A percentile compares a stretch with the other conserved stretches of the same genome.
Conservation (phyloP, 2,888 invertebrate species). For the Oscheius sp. region DNA sequence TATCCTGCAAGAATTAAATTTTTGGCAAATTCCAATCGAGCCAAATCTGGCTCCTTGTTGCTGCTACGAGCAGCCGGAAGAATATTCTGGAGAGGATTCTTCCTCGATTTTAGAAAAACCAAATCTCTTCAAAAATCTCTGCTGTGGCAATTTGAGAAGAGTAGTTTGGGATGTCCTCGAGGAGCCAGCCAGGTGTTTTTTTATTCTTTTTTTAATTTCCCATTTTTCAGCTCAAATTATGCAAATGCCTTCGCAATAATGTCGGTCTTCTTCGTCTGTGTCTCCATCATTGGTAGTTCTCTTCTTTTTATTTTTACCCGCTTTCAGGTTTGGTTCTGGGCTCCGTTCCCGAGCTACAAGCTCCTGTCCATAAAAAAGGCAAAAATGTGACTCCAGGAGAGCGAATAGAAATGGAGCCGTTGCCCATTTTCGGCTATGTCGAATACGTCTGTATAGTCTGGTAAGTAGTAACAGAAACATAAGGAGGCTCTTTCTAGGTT, state of each 20-base stretch:
- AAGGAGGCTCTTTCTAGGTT: constrained; percentile 67
- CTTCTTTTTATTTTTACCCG: too few relatives aligned
- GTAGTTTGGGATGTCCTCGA: constrained; percentile 62
- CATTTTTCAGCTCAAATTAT: constrained; percentile 50
- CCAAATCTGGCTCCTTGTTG: constrained; percentile 56
- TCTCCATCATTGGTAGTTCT: constrained; percentile 64
- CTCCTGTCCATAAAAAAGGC: constrained; percentile 27
- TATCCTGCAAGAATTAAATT: constrained; percentile 72
- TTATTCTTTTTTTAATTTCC: neutral
- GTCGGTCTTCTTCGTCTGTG: constrained; percentile 62
- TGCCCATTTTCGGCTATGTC: constrained; percentile 53
- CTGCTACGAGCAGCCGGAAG: constrained; percentile 40
- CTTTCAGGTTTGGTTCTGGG: constrained; percentile 65
- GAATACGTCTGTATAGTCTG: constrained; percentile 66
- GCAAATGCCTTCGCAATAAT: constrained; percentile 60
- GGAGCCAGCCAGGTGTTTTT: constrained; percentile 54
- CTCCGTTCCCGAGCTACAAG: constrained; percentile 62
- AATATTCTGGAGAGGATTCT: constrained; percentile 40
- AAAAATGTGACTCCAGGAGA: constrained; percentile 21
- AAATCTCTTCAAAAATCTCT: constrained; percentile 58
- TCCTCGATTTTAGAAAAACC: constrained; percentile 40
- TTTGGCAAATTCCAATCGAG: constrained; percentile 66
- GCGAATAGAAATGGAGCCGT: constrained; percentile 57
- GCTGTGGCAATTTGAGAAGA: constrained; percentile 51
- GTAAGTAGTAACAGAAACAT: too few relatives aligned